Conservation (phyloP, 2,888 invertebrate species). For the Megastigmus dorsalis region DNA sequence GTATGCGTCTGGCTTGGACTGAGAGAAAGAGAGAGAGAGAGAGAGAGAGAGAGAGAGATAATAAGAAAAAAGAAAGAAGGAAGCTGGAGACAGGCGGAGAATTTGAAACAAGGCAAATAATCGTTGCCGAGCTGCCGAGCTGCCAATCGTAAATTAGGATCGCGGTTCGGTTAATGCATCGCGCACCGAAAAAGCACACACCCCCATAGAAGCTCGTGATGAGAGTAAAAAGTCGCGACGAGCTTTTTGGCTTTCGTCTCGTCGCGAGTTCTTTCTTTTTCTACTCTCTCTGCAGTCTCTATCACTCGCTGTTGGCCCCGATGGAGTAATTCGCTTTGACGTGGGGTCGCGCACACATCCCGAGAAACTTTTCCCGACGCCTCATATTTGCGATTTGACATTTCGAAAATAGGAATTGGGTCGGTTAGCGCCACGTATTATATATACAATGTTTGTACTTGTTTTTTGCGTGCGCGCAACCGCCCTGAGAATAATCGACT, state of each 20-base stretch:
- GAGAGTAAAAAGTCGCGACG: background rate
- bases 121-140: background rate
- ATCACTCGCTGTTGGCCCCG: too few species aligned
- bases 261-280: background rate
- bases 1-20: background rate
- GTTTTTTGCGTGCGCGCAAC: too few species aligned
- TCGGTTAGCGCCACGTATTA: slow-evolving; percentile 1
- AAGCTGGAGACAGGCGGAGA: too few species aligned
- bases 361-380: background rate
- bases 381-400: background rate
- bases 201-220: background rate
- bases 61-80: background rate
- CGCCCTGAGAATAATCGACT: too few species aligned
- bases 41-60: background rate
- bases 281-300: too few species aligned
- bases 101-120: slow-evolving; percentile 24
- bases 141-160: slow-evolving; percentile 29
- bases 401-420: slow-evolving; percentile 43
- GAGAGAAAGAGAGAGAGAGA: background rate
- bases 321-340: slow-evolving; percentile 16
- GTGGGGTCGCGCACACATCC: background rate
- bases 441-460: too few species aligned
- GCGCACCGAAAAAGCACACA: background rate
- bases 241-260: background rate
- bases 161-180: slow-evolving; percentile 10